These are phyloP conservation scores for Campoletis sonorensis DNA, from an alignment of 1,140 invertebrate genomes.

Conservation along the genomic window DNA sequence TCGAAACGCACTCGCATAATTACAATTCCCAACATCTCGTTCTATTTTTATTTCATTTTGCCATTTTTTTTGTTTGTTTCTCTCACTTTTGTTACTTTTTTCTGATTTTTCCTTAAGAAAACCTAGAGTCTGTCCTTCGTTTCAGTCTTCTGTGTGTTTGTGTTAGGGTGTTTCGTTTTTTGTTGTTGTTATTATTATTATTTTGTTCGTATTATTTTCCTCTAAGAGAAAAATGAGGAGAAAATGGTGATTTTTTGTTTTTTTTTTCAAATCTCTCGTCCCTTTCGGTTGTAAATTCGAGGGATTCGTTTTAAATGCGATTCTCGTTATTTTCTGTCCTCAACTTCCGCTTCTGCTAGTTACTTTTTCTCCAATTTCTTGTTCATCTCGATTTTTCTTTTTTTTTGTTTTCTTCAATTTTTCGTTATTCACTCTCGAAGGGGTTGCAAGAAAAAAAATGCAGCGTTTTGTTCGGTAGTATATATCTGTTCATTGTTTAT, in stretches of 20 bases:
- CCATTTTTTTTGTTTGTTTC: not conserved
- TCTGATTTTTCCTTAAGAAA: constrained; percentile 61
- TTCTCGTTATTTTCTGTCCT: not conserved
- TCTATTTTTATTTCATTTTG: not conserved
- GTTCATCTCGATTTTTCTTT: not conserved
- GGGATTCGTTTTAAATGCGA: not conserved
- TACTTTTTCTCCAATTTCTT: not conserved
- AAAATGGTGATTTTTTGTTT: not conserved
- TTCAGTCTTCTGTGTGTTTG: constrained; percentile 36
- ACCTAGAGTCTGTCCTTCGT: constrained; percentile 41
- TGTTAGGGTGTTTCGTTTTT: not conserved
- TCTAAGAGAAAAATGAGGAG: not conserved
- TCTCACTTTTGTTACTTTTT: constrained; percentile 47
- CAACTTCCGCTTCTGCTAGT: not conserved
- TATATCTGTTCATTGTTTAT: not conserved
- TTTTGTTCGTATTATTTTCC: not conserved
- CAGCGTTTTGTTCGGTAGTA: not conserved
- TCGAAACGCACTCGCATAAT: not conserved
- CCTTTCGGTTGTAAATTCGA: not conserved
- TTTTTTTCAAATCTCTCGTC: not conserved
- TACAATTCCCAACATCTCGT: not conserved
- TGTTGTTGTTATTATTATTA: not conserved
- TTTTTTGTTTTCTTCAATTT: not conserved
- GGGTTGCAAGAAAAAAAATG: not conserved
- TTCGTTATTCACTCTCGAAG: not conserved